Evolutionary conservation across 2,113 vertebrate species (phyloP), one percentile per base, ranked within the genome.

Genomic region (Terrapene triunguis): DNA sequence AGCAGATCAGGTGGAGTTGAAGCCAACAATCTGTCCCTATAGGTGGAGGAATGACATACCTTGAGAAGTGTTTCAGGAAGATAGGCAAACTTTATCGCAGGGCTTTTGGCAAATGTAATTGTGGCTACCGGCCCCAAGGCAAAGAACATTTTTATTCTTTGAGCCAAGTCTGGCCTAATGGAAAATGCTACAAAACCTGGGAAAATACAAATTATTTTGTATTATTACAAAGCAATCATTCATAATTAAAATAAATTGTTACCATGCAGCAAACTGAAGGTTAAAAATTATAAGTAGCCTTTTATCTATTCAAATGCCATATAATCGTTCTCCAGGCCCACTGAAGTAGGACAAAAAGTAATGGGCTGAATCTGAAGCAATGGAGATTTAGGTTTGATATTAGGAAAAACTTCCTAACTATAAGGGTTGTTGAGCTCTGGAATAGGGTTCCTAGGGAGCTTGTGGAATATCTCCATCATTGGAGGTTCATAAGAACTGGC

Each of bases 111-210:
- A 88, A 98, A 98, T 24, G 97, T 96, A 48, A 98, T 88, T 0
- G 99, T 99, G 7, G 98, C 98, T 25, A 99, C 98, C 3, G 99
- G 99, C 6, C 98, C 99, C 97, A 99, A 96, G n/a, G 97, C 99
- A 17, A 99, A 96, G 93, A 99, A 99, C 93, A 99, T 93, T 95
- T 98, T 99, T 93, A 99, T 98, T 98, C 98, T 99, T 93, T 98
- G 98, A 86, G 99, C 99, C 87, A 99, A 96, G 44, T 99, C 98
- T 8, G 99, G 99, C 96, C 99, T 98, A 25, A 95, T 97, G 69
- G 99, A 99, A 96, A 99, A 99, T 9, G 99, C 99, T 88, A 99
- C 98, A 97, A 99, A 99, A 65, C 98, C 99, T 99, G 94, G 42
- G 47, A 92, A 84, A 82, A 81, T 32, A 94, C 44, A 95, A 95